These are phyloP conservation scores for Lasioglossum marginatum DNA, from an alignment of 2,888 invertebrate genomes.

Conservation along the genomic window DNA sequence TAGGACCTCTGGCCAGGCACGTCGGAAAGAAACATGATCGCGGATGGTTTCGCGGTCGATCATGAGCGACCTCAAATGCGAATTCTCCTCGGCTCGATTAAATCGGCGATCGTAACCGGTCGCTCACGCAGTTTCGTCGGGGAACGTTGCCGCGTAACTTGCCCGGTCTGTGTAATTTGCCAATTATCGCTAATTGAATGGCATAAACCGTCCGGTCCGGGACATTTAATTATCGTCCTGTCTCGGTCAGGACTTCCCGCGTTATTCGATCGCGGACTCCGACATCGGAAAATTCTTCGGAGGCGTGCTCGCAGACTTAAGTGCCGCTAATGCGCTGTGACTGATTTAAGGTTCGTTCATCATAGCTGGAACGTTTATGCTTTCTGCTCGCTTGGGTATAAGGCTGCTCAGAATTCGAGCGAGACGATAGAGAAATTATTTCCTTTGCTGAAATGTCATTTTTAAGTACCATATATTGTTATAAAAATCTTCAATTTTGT, in stretches of 20 bases:
- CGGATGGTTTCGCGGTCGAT: conserved; percentile 7
- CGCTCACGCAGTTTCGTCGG: conserved; percentile 22
- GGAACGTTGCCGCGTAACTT: conserved; percentile 28
- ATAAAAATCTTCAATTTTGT: background rate
- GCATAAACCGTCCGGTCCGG: conserved; percentile 39
- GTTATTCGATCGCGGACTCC: conserved; percentile 56
- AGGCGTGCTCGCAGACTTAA: conserved; percentile 50
- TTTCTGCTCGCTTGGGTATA: background rate
- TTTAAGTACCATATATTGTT: too few species aligned
- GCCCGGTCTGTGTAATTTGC: conserved; percentile 53
- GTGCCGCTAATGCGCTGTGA: conserved; percentile 53
- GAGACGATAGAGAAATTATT: background rate
- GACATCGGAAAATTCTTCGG: conserved; percentile 30
- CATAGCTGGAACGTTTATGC: conserved; percentile 18
- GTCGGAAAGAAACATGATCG: conserved; percentile 20
- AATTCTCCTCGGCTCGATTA: conserved; percentile 5
- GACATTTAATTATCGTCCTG: conserved; percentile 62
- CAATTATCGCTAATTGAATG: conserved; percentile 71
- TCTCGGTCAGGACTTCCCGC: conserved; percentile 61
- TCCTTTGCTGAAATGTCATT: too few species aligned
- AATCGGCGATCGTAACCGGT: conserved; percentile 1
- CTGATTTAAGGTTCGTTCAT: conserved; percentile 68
- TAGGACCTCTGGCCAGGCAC: background rate
- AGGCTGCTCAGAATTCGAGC: background rate
- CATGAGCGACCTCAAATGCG: conserved; percentile 5